These are phyloP conservation scores for Heliconius hortense DNA, from an alignment of 2,888 invertebrate genomes.

Conservation along the genomic window DNA sequence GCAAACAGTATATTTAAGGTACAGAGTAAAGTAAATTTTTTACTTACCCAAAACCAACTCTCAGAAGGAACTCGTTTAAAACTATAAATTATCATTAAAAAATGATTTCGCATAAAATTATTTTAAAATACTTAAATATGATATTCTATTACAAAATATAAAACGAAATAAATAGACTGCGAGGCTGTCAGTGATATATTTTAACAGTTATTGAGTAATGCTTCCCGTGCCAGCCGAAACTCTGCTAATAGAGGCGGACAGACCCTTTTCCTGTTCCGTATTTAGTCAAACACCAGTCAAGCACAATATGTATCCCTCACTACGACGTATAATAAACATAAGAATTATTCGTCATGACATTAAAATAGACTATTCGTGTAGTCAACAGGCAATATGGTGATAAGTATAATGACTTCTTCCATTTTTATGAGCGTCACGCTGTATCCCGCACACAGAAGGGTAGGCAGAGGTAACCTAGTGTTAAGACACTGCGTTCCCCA, in stretches of 20 bases:
- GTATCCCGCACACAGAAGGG: too few species aligned
- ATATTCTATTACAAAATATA: not conserved
- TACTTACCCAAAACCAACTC: not conserved
- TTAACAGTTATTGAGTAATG: slow-evolving; percentile 6
- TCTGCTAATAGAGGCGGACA: slow-evolving; percentile 14
- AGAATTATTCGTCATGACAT: slow-evolving; percentile 13
- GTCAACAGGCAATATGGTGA: not conserved
- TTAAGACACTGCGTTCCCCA: too few species aligned
- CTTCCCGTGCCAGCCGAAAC: slow-evolving; percentile 15
- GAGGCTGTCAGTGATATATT: not conserved
- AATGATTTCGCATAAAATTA: not conserved
- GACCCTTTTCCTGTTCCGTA: slow-evolving; percentile 24
- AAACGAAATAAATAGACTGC: not conserved
- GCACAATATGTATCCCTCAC: slow-evolving; percentile 5
- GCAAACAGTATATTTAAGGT: not conserved
- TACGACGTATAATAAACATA: slow-evolving; percentile 13
- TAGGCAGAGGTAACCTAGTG: too few species aligned
- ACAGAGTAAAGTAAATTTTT: not conserved
- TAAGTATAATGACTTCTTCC: not conserved
- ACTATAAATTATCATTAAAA: not conserved
- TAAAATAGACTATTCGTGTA: slow-evolving; percentile 12
- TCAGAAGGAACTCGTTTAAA: too few species aligned
- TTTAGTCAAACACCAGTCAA: slow-evolving; percentile 11
- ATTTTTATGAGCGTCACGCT: too few species aligned
- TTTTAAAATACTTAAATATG: not conserved